Evolutionary conservation across 2,888 invertebrate species (phyloP).

Genomic region (Apodemia duryi): DNA sequence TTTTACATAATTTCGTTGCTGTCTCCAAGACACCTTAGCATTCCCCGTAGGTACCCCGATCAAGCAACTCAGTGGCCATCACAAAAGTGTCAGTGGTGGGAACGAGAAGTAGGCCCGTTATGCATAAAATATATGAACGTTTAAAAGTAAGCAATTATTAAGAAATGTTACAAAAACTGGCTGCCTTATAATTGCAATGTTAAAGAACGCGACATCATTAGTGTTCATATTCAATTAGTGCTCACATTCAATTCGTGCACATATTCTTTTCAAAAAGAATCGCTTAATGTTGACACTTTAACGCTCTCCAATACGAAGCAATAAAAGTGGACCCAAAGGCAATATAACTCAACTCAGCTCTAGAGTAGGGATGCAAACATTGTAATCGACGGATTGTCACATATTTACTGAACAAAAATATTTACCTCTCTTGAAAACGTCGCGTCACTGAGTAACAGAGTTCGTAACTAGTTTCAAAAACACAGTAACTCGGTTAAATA

Average conservation of each 20-base stretch:
- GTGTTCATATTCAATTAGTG: slow-evolving; percentile 2
- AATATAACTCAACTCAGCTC: slow-evolving; percentile 30
- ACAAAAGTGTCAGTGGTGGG: too few species aligned
- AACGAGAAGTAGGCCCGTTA: too few species aligned
- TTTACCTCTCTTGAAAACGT: too few species aligned
- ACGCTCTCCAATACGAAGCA: slow-evolving; percentile 48
- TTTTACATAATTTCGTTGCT: too few species aligned
- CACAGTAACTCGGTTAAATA: too few species aligned
- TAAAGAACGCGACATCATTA: background rate
- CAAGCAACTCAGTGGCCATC: too few species aligned
- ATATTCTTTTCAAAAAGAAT: slow-evolving; percentile 26
- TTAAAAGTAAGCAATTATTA: slow-evolving; percentile 2
- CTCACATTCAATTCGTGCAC: background rate
- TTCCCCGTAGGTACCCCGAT: too few species aligned
- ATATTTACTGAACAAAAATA: too few species aligned
- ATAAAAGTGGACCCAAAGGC: slow-evolving; percentile 52
- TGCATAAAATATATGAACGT: too few species aligned
- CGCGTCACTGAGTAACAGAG: too few species aligned
- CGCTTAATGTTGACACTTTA: slow-evolving; percentile 54
- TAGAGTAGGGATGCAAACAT: background rate
- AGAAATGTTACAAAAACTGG: background rate
- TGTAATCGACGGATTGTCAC: background rate
- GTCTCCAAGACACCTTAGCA: too few species aligned
- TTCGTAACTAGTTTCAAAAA: too few species aligned
- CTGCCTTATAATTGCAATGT: background rate